A percentile compares a stretch with the other conserved stretches of the same genome.
phyloP scores from a whole-genome alignment of 2,888 invertebrate genomes.

The Laothoe populi region DNA sequence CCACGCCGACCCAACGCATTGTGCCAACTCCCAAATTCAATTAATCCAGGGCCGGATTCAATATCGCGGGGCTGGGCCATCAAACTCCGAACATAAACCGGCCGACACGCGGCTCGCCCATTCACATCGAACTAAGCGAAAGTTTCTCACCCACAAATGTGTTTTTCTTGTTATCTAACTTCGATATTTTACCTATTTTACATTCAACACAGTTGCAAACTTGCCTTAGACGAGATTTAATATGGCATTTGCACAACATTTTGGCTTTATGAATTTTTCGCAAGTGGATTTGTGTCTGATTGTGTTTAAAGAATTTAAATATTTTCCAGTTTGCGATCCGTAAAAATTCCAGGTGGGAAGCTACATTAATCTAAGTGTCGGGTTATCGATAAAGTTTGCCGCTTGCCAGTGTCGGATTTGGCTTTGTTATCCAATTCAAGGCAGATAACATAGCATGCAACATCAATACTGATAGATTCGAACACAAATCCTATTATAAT shows the following conservation, averaged over 20 bases:
- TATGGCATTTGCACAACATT: conserved; percentile 12
- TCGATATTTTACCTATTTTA: conserved; percentile 64
- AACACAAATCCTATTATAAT: neutral
- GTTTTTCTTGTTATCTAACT: conserved; percentile 68
- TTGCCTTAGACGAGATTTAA: conserved; percentile 22
- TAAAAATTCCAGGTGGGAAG: conserved; percentile 25
- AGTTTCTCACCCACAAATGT: conserved; percentile 67
- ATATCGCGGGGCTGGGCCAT: conserved; percentile 54
- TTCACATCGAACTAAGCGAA: conserved; percentile 51
- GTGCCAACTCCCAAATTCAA: conserved; percentile 62
- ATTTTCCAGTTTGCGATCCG: conserved; percentile 18
- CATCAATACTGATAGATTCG: conserved; percentile 9
- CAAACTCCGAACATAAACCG: conserved; percentile 55
- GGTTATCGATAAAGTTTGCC: conserved; percentile 23
- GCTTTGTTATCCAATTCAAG: conserved; percentile 1
- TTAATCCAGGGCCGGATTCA: conserved; percentile 61
- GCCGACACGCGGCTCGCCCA: conserved; percentile 48
- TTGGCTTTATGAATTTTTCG: conserved; percentile 22
- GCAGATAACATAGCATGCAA: too few relatives aligned
- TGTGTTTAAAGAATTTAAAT: conserved; percentile 7
- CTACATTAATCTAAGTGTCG: conserved; percentile 22
- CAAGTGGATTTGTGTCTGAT: conserved; percentile 17
- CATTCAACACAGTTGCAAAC: conserved; percentile 47
- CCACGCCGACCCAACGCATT: conserved; percentile 42
- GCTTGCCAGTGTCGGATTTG: conserved; percentile 13